Evolutionary conservation across 2,797 vertebrate genomes (phyloP), one percentile per base, ranked within the genome.

Genomic region (Phataginus tetradactyla): DNA sequence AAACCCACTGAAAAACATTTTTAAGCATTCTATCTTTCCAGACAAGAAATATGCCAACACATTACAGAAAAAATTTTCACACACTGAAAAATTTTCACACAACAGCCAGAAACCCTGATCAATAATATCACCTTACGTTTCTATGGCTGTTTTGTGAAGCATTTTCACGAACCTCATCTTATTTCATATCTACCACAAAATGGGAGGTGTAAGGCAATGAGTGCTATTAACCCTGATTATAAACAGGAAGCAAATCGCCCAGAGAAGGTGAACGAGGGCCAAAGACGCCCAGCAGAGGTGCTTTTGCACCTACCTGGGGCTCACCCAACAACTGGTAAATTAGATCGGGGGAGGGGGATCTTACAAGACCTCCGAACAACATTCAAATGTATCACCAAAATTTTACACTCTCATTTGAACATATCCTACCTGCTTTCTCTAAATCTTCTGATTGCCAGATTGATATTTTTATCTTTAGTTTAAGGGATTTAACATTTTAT

Each of bases 21-120:
- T 45, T n/a, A 66, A 6, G 25, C 29, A 57, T 20, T 55, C 66
- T 61, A 42, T 25, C 85, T 88, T 80, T 91, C 32, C 78, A 95
- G 57, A 51, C 17, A 51, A 87, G 29, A 94, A 63, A 88, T 23
- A 32, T 11, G 55, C n/a, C 37, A 32, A 78, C 37, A 85, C n/a
- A 68, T 64, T 57, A 15, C 0, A 64, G 12, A n/a, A 69, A 85
- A 61, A 39, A 10, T 32, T 1, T 45, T 51, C 42, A 80, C 74
- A 10, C 34, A 45, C 37, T 85, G 49, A 79, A 75, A 53, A 51
- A 11, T 10, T 7, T 49, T 72, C 87, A 72, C 14, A 45, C 32
- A 77, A 68, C 12, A 53, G 3, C 45, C 20, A 83, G 23, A 20
- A 39, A 37, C 10, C 3, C 4, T 57, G 18, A 37, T n/a, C 57